phyloP scores from a whole-genome alignment of 2,113 vertebrate species.

The Forbesichthys papilliferus region DNA sequence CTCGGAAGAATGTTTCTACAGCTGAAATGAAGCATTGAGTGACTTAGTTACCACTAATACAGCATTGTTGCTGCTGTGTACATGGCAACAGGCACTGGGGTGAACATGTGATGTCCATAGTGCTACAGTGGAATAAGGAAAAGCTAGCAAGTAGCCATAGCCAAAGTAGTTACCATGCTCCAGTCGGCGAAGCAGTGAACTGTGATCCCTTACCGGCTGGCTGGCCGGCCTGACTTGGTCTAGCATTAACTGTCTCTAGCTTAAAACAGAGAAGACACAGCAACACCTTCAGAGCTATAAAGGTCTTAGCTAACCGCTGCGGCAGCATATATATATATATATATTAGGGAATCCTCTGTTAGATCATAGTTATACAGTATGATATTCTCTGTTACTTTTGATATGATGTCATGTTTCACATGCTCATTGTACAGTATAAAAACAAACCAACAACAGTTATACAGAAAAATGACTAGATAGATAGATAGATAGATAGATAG shows the following conservation, averaged over 20 bases:
- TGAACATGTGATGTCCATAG: not conserved
- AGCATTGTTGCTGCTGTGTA: not conserved
- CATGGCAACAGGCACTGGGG: not conserved
- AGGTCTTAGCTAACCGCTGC: conserved; percentile 1
- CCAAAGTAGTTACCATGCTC: not conserved
- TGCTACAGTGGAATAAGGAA: not conserved
- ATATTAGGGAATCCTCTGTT: conserved; percentile 1
- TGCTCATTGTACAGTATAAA: conserved; percentile 50
- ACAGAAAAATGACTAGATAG: conserved; percentile 44
- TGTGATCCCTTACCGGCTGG: conserved; percentile 2
- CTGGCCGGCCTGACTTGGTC: not conserved
- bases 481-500: too few relatives aligned
- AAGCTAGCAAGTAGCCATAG: conserved; percentile 4
- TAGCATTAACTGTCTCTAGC: not conserved
- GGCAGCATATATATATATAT: not conserved
- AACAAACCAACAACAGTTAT: conserved; percentile 16
- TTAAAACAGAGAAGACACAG: not conserved
- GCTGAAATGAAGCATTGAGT: not conserved
- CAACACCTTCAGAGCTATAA: not conserved
- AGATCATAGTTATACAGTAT: conserved; percentile 11
- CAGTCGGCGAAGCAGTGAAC: conserved; percentile 4
- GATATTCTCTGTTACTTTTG: conserved; percentile 36
- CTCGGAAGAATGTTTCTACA: too few relatives aligned
- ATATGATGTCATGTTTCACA: conserved; percentile 35
- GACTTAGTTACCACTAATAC: not conserved